A percentile compares a stretch with the other conserved stretches of the same genome.
These are phyloP conservation scores for Digitonthophagus gazella DNA, from an alignment of 2,888 invertebrate genomes.

Conservation along the genomic window DNA sequence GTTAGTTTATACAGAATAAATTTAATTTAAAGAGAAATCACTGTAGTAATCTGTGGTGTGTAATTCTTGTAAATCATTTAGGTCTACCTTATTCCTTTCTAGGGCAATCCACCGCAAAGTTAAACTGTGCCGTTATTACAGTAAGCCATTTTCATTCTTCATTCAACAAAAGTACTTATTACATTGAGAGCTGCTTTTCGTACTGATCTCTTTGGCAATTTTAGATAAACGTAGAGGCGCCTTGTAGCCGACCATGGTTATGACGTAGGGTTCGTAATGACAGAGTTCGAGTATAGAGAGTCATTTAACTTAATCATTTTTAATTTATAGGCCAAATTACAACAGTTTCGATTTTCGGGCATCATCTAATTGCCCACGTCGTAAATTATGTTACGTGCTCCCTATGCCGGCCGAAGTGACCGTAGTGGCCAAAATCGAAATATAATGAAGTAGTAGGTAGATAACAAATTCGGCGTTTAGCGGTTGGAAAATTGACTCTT, in stretches of 20 bases:
- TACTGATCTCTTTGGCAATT: background rate
- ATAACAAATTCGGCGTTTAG: constrained; percentile 20
- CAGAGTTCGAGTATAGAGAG: background rate
- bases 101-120: background rate
- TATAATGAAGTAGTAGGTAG: constrained; percentile 15
- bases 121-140: background rate
- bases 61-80: too few species aligned
- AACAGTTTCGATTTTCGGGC: constrained; percentile 8
- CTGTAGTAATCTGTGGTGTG: too few species aligned
- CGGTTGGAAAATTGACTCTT: constrained; percentile 8
- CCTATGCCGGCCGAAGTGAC: background rate
- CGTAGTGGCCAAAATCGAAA: background rate
- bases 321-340: constrained; percentile 14
- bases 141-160: background rate
- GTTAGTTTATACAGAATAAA: background rate
- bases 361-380: constrained; percentile 10
- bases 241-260: background rate
- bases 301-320: constrained; percentile 13
- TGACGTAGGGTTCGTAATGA: background rate
- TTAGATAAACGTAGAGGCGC: background rate
- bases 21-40: background rate
- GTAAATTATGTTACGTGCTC: constrained; percentile 4
- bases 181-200: background rate
- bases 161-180: too few species aligned
- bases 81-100: background rate